These are phyloP conservation scores for Branchipolynoe longqiensis DNA, from an alignment of 2,888 invertebrate genomes.

Conservation along the genomic window DNA sequence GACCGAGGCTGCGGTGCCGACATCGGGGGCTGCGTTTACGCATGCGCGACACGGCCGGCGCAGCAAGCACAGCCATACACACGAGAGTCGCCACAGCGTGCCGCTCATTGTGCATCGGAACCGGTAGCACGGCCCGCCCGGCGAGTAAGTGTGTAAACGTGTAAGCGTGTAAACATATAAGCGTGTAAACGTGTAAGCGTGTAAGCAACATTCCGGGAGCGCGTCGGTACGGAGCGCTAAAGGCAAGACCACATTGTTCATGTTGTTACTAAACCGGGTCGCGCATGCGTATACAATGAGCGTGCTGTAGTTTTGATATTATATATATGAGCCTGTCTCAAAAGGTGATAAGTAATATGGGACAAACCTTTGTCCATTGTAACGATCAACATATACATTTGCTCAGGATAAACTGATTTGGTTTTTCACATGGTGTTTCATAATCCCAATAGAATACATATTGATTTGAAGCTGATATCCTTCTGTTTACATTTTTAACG, in stretches of 20 bases:
- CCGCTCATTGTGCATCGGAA: slow-evolving; percentile 28
- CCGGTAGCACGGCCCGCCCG: slow-evolving; percentile 13
- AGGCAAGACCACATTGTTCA: too few relatives aligned
- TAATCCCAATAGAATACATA: too few relatives aligned
- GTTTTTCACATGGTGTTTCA: too few relatives aligned
- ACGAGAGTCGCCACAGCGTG: slow-evolving; percentile 31
- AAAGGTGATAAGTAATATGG: too few relatives aligned
- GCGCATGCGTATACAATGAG: too few relatives aligned
- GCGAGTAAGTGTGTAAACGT: background rate
- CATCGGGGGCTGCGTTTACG: too few relatives aligned
- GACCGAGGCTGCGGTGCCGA: background rate
- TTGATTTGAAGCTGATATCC: background rate
- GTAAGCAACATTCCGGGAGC: slow-evolving; percentile 2
- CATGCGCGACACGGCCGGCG: background rate
- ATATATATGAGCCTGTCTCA: too few relatives aligned
- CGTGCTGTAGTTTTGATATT: background rate
- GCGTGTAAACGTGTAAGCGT: background rate
- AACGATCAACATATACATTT: too few relatives aligned
- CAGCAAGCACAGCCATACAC: slow-evolving; percentile 4
- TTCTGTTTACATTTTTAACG: background rate
- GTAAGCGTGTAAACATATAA: background rate
- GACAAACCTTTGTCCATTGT: too few relatives aligned
- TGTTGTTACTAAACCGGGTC: too few relatives aligned
- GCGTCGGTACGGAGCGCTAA: too few relatives aligned
- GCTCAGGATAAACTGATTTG: too few relatives aligned